phyloP scores from a whole-genome alignment of 2,113 vertebrate genomes.

The Bubo bubo region DNA sequence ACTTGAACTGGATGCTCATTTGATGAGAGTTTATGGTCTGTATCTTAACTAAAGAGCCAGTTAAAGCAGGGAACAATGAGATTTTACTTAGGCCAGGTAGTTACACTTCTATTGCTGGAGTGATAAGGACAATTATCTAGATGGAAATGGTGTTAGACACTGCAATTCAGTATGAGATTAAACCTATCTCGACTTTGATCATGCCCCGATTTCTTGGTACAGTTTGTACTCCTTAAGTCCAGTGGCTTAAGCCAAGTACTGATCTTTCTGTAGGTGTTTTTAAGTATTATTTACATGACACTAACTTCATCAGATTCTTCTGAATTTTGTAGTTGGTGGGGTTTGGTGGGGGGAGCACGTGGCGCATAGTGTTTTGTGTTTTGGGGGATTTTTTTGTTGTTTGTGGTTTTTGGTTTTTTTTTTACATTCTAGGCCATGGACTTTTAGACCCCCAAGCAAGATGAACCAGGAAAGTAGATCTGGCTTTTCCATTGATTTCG shows the following conservation, averaged over 20 bases:
- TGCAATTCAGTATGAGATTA: neutral
- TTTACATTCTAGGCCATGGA: neutral
- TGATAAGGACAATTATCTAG: neutral
- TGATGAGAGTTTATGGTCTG: neutral
- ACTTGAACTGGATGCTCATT: neutral
- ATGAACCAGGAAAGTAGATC: neutral
- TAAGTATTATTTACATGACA: neutral
- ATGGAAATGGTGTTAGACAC: neutral
- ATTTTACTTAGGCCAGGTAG: neutral
- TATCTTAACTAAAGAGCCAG: neutral
- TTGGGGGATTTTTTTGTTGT: neutral
- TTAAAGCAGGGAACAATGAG: neutral
- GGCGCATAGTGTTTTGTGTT: neutral
- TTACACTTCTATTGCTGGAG: neutral
- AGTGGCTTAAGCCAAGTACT: too few species aligned
- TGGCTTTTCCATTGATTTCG: neutral
- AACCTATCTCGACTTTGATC: neutral
- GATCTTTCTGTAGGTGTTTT: neutral
- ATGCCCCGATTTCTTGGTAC: neutral
- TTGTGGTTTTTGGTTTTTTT: too few species aligned
- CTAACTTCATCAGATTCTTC: neutral
- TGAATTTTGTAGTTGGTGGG: neutral
- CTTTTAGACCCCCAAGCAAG: neutral
- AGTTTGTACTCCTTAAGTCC: neutral
- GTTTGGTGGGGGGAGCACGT: fast-evolving